Percentiles rank a stretch among this genome's conserved stretches.
These are phyloP conservation scores for Ladona fulva DNA, from an alignment of 1,140 invertebrate species.

Conservation along the genomic window DNA sequence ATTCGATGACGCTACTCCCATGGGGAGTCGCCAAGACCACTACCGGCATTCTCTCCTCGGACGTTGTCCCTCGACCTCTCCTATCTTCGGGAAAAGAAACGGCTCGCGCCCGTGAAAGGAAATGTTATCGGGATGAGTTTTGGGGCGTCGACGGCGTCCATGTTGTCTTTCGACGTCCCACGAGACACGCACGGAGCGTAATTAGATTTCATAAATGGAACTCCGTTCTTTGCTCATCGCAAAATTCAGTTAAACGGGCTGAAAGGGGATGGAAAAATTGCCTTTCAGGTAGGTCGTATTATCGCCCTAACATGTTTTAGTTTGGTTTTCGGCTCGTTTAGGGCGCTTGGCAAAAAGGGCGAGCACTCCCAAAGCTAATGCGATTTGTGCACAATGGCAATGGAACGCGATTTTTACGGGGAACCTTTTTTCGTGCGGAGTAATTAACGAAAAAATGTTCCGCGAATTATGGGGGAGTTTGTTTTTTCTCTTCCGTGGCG, in stretches of 20 bases:
- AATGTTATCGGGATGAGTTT: no score
- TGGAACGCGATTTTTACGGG: background rate
- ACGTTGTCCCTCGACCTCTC: no score
- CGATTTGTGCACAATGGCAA: background rate
- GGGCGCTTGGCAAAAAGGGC: background rate
- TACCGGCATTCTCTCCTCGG: no score
- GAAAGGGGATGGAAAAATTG: background rate
- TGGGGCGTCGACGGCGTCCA: no score
- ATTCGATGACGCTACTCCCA: no score
- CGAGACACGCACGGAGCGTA: background rate
- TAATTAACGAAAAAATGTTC: slow-evolving; percentile 6
- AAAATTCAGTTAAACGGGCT: background rate
- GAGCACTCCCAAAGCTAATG: background rate
- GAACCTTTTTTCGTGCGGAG: background rate
- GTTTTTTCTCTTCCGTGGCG: background rate
- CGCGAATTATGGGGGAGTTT: background rate
- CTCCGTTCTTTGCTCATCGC: background rate
- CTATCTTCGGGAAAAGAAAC: no score
- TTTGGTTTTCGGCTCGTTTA: slow-evolving; percentile 1
- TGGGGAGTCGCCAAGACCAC: no score
- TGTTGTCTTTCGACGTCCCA: background rate
- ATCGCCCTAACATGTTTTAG: background rate
- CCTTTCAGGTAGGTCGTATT: no score
- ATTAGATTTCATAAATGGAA: background rate
- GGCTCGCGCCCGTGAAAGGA: no score